A percentile compares a stretch with the other conserved stretches of the same genome.
Evolutionary conservation across 2,797 vertebrate species (phyloP).

Genomic region (Trichosurus vulpecula): DNA sequence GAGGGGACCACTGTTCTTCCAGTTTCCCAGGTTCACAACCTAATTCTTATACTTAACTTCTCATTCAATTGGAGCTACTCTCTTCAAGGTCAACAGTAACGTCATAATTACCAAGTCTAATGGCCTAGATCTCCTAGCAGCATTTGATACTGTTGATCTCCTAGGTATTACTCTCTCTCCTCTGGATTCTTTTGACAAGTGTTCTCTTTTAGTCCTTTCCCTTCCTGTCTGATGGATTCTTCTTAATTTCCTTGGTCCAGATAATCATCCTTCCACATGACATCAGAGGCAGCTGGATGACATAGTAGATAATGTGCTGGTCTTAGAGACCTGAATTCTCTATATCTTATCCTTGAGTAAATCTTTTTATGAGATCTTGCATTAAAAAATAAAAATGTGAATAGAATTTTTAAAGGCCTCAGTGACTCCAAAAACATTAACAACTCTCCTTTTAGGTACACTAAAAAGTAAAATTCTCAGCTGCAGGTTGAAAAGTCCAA

Average conservation of each 20-base stretch:
- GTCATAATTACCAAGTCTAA: background rate
- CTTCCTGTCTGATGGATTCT: background rate
- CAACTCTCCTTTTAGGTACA: background rate
- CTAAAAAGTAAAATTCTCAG: background rate
- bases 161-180: background rate
- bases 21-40: background rate
- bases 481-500: constrained; percentile 7
- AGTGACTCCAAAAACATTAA: constrained; percentile 20
- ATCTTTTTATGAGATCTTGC: background rate
- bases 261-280: background rate
- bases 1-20: background rate
- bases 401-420: background rate
- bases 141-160: background rate
- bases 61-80: background rate
- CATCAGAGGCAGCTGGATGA: background rate
- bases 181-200: background rate
- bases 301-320: background rate
- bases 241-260: background rate
- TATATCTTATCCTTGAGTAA: background rate
- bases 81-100: background rate
- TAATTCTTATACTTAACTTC: background rate
- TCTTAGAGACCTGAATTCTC: background rate
- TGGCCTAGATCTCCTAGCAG: background rate
- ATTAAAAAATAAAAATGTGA: background rate
- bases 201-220: background rate